phyloP scores from a whole-genome alignment of 2,888 invertebrate genomes.

The Saturnia japonica region DNA sequence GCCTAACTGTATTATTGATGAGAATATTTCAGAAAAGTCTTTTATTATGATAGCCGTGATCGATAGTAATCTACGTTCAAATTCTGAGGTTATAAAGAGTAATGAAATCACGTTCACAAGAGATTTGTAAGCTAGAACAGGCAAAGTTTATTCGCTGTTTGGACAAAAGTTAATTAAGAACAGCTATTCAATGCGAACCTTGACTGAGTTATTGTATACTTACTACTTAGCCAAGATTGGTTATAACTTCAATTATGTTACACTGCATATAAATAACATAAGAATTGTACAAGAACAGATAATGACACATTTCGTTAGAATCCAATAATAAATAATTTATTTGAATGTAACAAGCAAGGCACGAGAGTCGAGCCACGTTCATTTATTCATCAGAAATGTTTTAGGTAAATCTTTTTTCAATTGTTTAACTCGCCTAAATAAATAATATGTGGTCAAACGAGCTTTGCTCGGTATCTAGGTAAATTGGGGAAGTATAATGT shows the following conservation, averaged over 20 bases:
- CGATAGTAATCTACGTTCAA: neutral
- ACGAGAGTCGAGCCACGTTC: no score
- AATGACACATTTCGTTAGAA: neutral
- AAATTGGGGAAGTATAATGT: no score
- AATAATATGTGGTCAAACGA: no score
- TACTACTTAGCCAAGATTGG: constrained; percentile 1
- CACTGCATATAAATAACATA: neutral
- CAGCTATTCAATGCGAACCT: constrained; percentile 17
- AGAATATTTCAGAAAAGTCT: neutral
- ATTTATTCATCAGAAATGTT: no score
- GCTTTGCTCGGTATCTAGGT: no score
- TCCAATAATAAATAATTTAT: neutral
- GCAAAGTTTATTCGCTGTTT: neutral
- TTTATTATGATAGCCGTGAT: neutral
- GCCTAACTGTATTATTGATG: neutral
- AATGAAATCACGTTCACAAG: neutral
- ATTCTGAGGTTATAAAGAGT: neutral
- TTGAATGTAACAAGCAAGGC: neutral
- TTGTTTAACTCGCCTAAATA: no score
- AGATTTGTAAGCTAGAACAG: neutral
- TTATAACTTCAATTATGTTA: constrained; percentile 17
- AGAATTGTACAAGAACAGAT: neutral
- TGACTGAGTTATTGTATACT: constrained; percentile 14
- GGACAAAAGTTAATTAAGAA: constrained; percentile 16
- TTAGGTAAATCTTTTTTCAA: no score